Conservation (phyloP, 2,888 invertebrate genomes). For the Microctonus brassicae region DNA sequence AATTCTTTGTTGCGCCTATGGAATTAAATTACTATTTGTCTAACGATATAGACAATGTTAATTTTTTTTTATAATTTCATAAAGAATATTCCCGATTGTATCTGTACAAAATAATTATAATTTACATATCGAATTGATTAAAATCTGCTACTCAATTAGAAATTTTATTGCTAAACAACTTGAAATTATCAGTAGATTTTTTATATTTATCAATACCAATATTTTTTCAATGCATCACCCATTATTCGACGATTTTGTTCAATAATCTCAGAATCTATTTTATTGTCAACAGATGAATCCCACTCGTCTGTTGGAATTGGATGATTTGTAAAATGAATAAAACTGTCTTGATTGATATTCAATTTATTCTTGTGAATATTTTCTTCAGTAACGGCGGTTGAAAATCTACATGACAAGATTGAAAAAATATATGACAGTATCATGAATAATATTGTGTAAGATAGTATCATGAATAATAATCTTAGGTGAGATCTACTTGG, state of each 20-base stretch:
- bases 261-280: neutral
- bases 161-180: neutral
- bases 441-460: conserved; percentile 19
- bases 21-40: neutral
- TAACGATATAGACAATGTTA: neutral
- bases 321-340: neutral
- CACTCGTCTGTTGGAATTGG: neutral
- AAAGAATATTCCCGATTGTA: neutral
- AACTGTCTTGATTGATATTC: neutral
- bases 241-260: neutral
- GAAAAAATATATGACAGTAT: neutral
- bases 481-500: conserved; percentile 1
- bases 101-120: neutral
- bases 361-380: neutral
- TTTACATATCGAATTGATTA: no score
- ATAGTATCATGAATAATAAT: conserved; percentile 33
- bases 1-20: conserved; percentile 27
- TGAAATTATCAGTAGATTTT: neutral
- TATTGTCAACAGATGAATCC: no score
- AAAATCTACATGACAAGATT: neutral
- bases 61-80: neutral
- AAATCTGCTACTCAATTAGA: neutral
- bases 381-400: neutral
- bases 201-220: neutral
- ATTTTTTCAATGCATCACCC: no score